Base-by-base conservation (phyloP, 2,797 vertebrate species). In the Gorsachius magnificus region DNA sequence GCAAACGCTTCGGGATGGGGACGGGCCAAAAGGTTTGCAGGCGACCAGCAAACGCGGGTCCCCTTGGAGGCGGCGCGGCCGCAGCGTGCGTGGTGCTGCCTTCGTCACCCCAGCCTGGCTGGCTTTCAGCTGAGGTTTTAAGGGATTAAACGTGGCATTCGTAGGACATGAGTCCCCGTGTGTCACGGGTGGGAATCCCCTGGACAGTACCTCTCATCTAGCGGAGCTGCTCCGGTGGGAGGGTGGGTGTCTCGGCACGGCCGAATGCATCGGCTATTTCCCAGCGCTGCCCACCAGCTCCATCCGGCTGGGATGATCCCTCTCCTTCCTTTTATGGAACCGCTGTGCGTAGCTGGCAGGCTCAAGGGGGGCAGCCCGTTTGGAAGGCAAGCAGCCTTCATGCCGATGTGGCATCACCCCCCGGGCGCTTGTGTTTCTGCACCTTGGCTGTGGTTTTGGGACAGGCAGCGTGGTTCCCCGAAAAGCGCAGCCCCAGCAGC, bases 51-150 rank as follows among this genome's bases (percentile, higher is more conserved):
- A 72, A 35, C 20, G 1, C 0, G 0, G 43, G 45, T 63, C 17
- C 45, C 33, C 3, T 25, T 33, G 0, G 10, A 54, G 57, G 17
- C 2, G 1, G 18, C 1, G 5, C 43, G 54, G 1, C 89, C 91
- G 66, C 3, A 0, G 56, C 4, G 1, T 2, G 4, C 0, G 2
- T 4, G 3, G 2, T 4, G 3, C 45, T 83, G 78, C 66, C 11
- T 25, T 38, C 2, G 13, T 77, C 87, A 74, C 43, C 84, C 80
- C 35, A 0, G 13, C 38, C 50, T 13, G 83, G 45, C 53, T 61
- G 21, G 9, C n/a, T 38, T n/a, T 1, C 56, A 16, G n/a, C 41
- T 43, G 41, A 43, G 41, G 41, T 16, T 43, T 43, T 43, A 43
- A 64, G 16, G 45, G 46, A 15, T 53, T 58, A 81, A 41, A 22